Percentiles rank a stretch among this genome's conserved stretches.
Evolutionary conservation across 1,140 invertebrate genomes (phyloP).

Genomic region (Marisa cornuarietis): DNA sequence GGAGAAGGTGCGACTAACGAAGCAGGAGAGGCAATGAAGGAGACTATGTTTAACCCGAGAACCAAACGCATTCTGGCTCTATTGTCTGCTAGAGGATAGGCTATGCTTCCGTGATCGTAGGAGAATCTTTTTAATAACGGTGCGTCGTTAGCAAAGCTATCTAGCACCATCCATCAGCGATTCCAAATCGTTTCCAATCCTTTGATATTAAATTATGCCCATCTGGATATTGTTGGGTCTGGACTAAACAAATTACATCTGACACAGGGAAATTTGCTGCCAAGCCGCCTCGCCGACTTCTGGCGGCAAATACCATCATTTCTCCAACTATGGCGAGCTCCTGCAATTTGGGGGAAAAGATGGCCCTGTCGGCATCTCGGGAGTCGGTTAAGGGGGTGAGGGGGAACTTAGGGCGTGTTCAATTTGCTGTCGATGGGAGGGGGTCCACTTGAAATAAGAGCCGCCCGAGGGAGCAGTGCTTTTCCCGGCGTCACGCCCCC

Average conservation of each 20-base stretch:
- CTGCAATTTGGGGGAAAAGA: slow-evolving; percentile 20
- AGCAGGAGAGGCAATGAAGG: too few species aligned
- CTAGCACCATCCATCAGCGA: slow-evolving; percentile 18
- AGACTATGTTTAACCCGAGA: too few species aligned
- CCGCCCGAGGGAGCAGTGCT: slow-evolving; percentile 15
- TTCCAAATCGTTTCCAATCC: slow-evolving; percentile 27
- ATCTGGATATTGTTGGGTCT: slow-evolving; percentile 20
- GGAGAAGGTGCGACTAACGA: too few species aligned
- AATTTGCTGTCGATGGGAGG: slow-evolving; percentile 24
- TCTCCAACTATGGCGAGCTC: slow-evolving; percentile 11
- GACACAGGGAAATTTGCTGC: slow-evolving; percentile 24
- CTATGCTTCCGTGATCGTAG: slow-evolving; percentile 10
- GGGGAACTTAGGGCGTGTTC: slow-evolving; percentile 15
- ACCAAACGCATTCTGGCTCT: too few species aligned
- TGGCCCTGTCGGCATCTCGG: slow-evolving; percentile 14
- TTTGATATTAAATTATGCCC: slow-evolving; percentile 28
- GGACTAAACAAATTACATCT: slow-evolving; percentile 25
- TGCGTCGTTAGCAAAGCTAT: slow-evolving; percentile 10
- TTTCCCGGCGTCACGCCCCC: slow-evolving; percentile 17
- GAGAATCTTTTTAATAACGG: slow-evolving; percentile 18
- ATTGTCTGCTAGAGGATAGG: too few species aligned
- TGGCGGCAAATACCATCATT: slow-evolving; percentile 23
- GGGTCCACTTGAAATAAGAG: slow-evolving; percentile 16
- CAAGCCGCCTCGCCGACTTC: background rate
- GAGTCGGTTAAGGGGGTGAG: background rate